A percentile compares a stretch with the other conserved stretches of the same genome.
Evolutionary conservation across 2,113 vertebrate genomes (phyloP).

Genomic region (Cariama cristata): DNA sequence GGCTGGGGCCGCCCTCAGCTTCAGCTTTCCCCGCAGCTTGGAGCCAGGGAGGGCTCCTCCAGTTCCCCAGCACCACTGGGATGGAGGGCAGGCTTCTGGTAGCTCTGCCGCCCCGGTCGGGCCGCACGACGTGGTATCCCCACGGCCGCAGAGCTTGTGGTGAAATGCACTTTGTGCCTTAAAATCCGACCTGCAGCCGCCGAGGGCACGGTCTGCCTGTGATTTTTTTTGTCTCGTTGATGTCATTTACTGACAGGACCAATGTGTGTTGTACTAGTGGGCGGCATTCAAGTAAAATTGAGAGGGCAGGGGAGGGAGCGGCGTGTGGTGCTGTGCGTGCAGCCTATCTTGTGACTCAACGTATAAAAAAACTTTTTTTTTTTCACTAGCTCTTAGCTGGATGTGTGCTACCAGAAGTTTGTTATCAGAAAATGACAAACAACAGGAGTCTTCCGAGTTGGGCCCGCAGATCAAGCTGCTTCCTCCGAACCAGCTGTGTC

Average conservation of each 20-base stretch:
- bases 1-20: too few relatives aligned
- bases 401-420: background rate
- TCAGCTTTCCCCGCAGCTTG: too few relatives aligned
- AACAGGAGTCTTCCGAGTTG: background rate
- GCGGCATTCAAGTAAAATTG: background rate
- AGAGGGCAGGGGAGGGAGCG: background rate
- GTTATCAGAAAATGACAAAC: background rate
- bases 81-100: fast-evolving
- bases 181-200: background rate
- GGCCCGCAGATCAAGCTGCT: background rate
- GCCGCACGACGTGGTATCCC: background rate
- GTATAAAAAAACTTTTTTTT: background rate
- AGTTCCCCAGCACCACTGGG: too few relatives aligned
- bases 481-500: fast-evolving
- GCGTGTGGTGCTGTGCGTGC: fast-evolving
- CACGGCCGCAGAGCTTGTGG: too few relatives aligned
- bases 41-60: fast-evolving
- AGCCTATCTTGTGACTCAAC: background rate
- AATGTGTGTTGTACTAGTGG: background rate
- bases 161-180: background rate
- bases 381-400: background rate
- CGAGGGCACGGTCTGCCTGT: background rate
- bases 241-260: too few relatives aligned
- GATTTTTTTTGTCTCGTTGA: background rate
- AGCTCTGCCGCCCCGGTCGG: too few relatives aligned